Conservation (phyloP, 2,888 invertebrate species). For the Dinocampus coccinellae region DNA sequence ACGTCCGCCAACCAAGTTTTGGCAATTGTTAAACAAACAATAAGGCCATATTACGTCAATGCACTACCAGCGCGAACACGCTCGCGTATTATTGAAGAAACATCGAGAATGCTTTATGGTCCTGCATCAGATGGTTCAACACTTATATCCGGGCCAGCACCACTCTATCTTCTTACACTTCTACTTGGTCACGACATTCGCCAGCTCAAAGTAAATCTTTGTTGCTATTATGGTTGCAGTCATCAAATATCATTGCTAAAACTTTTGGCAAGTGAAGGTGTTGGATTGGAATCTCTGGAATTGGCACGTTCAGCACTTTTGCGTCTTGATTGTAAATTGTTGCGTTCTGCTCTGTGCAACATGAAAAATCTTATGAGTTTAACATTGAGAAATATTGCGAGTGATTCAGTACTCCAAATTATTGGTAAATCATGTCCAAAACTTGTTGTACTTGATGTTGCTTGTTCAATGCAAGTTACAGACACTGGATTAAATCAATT, state of each 20-base stretch:
- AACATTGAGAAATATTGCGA: slow-evolving; percentile 68
- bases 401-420: slow-evolving; percentile 65
- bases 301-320: slow-evolving; percentile 66
- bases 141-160: slow-evolving; percentile 65
- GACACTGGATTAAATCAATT: slow-evolving; percentile 66
- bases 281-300: slow-evolving; percentile 65
- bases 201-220: slow-evolving; percentile 65
- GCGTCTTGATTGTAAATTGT: slow-evolving; percentile 65
- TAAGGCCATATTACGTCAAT: slow-evolving; percentile 66
- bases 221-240: slow-evolving; percentile 70
- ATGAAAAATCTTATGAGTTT: slow-evolving; percentile 64
- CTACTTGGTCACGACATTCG: slow-evolving; percentile 67
- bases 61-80: slow-evolving; percentile 65
- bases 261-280: slow-evolving; percentile 65
- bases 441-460: slow-evolving; percentile 65
- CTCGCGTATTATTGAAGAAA: slow-evolving; percentile 65
- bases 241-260: slow-evolving; percentile 68
- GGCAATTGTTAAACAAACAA: slow-evolving; percentile 60
- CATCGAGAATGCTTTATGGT: slow-evolving; percentile 63
- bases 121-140: slow-evolving; percentile 64
- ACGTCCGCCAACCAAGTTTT: slow-evolving; percentile 64
- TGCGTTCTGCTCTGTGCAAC: slow-evolving; percentile 63
- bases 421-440: slow-evolving; percentile 67
- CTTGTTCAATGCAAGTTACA: slow-evolving; percentile 68
- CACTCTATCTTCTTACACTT: slow-evolving; percentile 65